Evolutionary conservation across 2,888 invertebrate species (phyloP).

Genomic region (Catocala sponsa): DNA sequence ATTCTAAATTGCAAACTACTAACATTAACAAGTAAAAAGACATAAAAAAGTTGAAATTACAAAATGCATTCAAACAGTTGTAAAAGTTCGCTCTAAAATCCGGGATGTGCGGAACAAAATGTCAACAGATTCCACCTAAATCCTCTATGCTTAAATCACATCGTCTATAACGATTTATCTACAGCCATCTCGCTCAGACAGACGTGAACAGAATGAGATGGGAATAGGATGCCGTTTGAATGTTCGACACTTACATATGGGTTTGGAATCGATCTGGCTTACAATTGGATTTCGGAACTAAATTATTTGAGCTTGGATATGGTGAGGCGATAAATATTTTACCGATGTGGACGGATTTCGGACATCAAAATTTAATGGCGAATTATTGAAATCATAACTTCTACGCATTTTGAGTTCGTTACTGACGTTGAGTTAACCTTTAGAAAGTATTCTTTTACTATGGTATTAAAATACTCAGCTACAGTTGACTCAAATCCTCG

Average conservation of each 20-base stretch:
- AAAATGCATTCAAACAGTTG: slow-evolving; percentile 1
- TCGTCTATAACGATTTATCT: slow-evolving; percentile 27
- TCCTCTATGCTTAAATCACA: slow-evolving; percentile 30
- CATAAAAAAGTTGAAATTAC: slow-evolving; percentile 9
- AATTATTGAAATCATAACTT: background rate
- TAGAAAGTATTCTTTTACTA: too few relatives aligned
- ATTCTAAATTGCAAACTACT: too few relatives aligned
- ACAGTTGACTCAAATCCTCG: too few relatives aligned
- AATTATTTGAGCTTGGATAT: slow-evolving; percentile 15
- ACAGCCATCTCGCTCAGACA: slow-evolving; percentile 13
- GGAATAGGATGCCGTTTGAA: slow-evolving; percentile 15
- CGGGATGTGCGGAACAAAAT: slow-evolving; percentile 21
- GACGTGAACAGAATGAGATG: slow-evolving; percentile 13
- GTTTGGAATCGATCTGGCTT: slow-evolving; percentile 34
- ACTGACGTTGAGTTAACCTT: too few relatives aligned
- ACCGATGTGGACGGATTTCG: background rate
- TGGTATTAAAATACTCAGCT: too few relatives aligned
- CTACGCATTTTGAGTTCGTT: too few relatives aligned
- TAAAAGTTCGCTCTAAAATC: slow-evolving; percentile 12
- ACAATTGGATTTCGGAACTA: slow-evolving; percentile 27
- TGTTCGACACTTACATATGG: slow-evolving; percentile 30
- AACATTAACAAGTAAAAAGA: background rate
- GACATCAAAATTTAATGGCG: background rate
- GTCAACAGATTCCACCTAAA: slow-evolving; percentile 31
- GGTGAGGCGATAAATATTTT: background rate